Base-by-base conservation (phyloP, 2,888 invertebrate species). In the Drosophila recens region DNA sequence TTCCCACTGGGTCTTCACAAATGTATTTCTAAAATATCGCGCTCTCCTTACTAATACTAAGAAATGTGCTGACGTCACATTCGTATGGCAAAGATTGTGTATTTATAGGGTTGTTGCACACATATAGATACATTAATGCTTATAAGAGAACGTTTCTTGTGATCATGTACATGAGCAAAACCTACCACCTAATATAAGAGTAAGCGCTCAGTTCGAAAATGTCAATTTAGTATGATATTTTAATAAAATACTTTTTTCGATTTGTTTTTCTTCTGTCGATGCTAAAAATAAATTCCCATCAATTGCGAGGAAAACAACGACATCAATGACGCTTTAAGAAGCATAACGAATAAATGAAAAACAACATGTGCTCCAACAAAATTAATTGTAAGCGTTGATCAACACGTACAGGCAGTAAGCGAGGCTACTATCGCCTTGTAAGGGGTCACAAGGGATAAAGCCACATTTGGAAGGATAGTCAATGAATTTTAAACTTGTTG, bases 101-200 rank as follows among this genome's bases (percentile, higher is more conserved):
- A 65, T 43, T 64, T 64, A 64, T 43, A 65, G 65, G 58, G 65
- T 65, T 30, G 65, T 42, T 58, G 51, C 58, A 58, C 42, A 36
- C 49, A 53, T 8, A 8, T 30, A 33, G n/a, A 30, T 20, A 15
- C 17, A 46, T 20, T 30, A 17, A 53, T 51, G 51, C 34, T 53
- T 52, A 53, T 38, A 65, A 36, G 36, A 65, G 49, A 45, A 43
- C 42, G 34, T 43, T 42, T 42, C 30, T 8, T 30, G 30, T 2
- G 30, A 9, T 54, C 54, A 46, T 57, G 46, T 15, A 40, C n/a
- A 17, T 34, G 52, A 10, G n/a, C 15, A 53, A 27, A 27, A 53
- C 23, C 52, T n/a, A 38, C 23, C 52, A 52, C 27, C 23, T 5
- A 52, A 6, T 53, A 53, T 53, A 53, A 45, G 56, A 57, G 56